Conservation (phyloP, 2,113 vertebrate species). For the Uria lomvia region DNA sequence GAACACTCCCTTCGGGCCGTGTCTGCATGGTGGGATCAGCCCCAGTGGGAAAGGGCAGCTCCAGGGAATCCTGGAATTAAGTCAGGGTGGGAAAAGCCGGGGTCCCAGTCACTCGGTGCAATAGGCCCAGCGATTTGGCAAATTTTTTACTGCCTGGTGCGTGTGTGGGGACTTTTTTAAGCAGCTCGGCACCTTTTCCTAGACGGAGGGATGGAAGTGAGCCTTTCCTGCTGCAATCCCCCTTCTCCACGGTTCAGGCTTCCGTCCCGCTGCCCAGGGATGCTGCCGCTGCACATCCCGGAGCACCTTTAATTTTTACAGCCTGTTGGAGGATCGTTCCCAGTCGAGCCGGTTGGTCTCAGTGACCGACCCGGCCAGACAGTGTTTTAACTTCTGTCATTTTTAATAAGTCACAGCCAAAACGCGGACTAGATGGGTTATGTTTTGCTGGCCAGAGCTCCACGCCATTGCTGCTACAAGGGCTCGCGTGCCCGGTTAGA, state of each 20-base stretch:
- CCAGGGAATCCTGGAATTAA: background rate
- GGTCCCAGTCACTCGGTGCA: background rate
- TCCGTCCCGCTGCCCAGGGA: background rate
- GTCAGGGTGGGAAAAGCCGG: fast-evolving
- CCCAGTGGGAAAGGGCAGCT: background rate
- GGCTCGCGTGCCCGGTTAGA: background rate
- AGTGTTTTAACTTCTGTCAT: conserved; percentile 38
- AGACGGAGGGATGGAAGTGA: background rate
- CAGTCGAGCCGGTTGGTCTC: conserved; percentile 5
- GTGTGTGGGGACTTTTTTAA: background rate
- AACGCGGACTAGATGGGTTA: background rate
- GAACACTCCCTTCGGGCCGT: fast-evolving
- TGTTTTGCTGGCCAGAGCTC: background rate
- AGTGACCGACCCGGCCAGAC: conserved; percentile 17
- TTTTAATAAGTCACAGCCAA: conserved; percentile 37
- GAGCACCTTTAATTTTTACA: background rate
- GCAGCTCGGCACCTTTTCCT: background rate
- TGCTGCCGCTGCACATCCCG: background rate
- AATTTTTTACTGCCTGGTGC: background rate
- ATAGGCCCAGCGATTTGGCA: background rate
- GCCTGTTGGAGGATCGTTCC: conserved; percentile 10
- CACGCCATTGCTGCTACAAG: background rate
- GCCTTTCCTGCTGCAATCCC: background rate
- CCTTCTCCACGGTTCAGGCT: background rate
- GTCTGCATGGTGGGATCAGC: background rate